Conservation (phyloP, 2,797 vertebrate species). For the Typhlichthys eigenmanni region DNA sequence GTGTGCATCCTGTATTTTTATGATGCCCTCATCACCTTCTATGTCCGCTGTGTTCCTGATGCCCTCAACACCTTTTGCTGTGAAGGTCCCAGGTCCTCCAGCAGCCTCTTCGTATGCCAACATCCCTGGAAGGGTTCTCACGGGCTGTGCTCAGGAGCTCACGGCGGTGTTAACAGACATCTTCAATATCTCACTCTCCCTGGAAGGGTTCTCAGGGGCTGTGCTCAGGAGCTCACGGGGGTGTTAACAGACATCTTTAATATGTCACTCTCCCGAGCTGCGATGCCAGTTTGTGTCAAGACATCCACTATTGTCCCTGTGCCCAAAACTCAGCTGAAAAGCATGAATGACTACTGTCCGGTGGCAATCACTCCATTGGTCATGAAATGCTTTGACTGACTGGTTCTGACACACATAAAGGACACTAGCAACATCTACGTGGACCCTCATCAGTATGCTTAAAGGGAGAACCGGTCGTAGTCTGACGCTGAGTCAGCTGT, state of each 20-base stretch:
- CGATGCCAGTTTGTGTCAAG: neutral
- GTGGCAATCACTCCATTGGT: neutral
- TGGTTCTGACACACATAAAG: neutral
- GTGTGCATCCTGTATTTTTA: neutral
- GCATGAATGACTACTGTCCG: neutral
- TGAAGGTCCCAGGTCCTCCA: neutral
- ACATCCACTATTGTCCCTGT: neutral
- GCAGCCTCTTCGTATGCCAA: neutral
- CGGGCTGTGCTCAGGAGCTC: too few species aligned
- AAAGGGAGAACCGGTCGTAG: neutral
- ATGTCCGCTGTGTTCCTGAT: neutral
- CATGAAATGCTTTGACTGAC: neutral
- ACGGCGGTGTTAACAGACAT: too few species aligned
- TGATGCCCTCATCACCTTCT: neutral
- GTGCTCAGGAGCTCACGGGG: neutral
- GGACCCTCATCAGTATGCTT: constrained; percentile 1
- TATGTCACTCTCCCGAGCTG: neutral
- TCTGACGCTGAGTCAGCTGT: neutral
- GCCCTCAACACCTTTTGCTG: neutral
- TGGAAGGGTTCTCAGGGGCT: neutral
- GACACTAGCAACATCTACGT: constrained; percentile 5
- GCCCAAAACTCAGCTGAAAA: neutral
- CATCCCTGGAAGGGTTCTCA: neutral
- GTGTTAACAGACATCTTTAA: neutral
- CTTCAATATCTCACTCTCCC: neutral